Conservation (phyloP, 2,888 invertebrate species). For the Brenthis daphne region DNA sequence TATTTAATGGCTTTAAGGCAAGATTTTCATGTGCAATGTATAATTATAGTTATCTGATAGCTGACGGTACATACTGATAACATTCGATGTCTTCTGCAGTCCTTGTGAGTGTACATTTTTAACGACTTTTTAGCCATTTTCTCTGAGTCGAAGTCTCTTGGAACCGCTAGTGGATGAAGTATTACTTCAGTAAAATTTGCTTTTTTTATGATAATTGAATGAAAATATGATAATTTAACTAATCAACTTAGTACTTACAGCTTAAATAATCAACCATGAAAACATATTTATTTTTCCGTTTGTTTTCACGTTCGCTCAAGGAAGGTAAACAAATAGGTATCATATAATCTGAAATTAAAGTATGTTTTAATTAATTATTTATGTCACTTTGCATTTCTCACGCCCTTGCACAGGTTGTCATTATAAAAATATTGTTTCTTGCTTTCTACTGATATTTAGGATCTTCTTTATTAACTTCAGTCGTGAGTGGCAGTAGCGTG, state of each 20-base stretch:
- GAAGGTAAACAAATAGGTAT: conserved; percentile 67
- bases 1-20: no score
- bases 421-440: no score
- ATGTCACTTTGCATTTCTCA: neutral
- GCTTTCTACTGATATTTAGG: no score
- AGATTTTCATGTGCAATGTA: neutral
- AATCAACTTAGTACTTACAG: conserved; percentile 50
- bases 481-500: no score
- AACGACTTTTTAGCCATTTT: conserved; percentile 68
- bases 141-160: conserved; percentile 66
- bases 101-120: conserved; percentile 63
- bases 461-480: no score
- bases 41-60: neutral
- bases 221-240: neutral
- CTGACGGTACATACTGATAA: conserved; percentile 51
- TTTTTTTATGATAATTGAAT: neutral
- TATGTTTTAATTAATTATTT: neutral
- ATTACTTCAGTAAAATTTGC: neutral
- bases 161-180: conserved; percentile 53
- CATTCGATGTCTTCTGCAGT: conserved; percentile 61
- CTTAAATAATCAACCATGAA: conserved; percentile 69
- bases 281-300: conserved; percentile 53
- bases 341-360: conserved; percentile 63
- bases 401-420: no score
- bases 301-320: conserved; percentile 54